A percentile compares a stretch with the other conserved stretches of the same genome.
phyloP scores from a whole-genome alignment of 2,113 vertebrate genomes.

The Phycodurus eques region DNA sequence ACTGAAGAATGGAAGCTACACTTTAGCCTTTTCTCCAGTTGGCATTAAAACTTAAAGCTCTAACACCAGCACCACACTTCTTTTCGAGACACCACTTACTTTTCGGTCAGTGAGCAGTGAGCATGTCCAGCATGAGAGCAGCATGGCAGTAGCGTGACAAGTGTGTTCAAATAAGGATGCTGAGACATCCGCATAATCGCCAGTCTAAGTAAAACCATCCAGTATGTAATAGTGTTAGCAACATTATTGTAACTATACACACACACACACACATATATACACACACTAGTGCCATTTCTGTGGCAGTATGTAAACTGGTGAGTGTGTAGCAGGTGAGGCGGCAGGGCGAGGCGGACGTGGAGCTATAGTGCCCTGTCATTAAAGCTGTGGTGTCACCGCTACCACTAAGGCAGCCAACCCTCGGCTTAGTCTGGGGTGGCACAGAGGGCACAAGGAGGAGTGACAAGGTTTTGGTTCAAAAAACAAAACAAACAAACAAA shows the following conservation, averaged over 20 bases:
- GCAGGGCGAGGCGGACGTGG: slow-evolving; percentile 66
- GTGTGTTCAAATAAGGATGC: slow-evolving; percentile 60
- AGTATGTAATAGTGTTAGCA: slow-evolving; percentile 67
- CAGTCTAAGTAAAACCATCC: slow-evolving; percentile 66
- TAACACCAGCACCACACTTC: slow-evolving; percentile 14
- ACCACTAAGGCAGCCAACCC: slow-evolving; percentile 50
- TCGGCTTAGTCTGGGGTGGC: slow-evolving; percentile 68
- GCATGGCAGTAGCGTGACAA: slow-evolving; percentile 65
- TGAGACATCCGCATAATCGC: slow-evolving; percentile 68
- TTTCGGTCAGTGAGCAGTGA: slow-evolving; percentile 28
- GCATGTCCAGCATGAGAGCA: slow-evolving; percentile 57
- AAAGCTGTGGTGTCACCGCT: slow-evolving; percentile 59
- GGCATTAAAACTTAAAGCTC: slow-evolving; percentile 8
- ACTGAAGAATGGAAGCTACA: slow-evolving; percentile 11
- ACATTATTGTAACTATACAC: slow-evolving; percentile 60
- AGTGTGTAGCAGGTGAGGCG: slow-evolving; percentile 70
- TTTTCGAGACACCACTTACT: slow-evolving; percentile 37
- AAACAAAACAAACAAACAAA: slow-evolving; percentile 6
- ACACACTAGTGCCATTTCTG: slow-evolving; percentile 34
- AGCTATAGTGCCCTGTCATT: slow-evolving; percentile 65
- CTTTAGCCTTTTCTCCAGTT: slow-evolving; percentile 28
- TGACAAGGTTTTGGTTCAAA: slow-evolving; percentile 1
- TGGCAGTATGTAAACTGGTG: slow-evolving; percentile 52
- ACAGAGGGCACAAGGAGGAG: slow-evolving; percentile 64
- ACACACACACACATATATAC: slow-evolving; percentile 25